Evolutionary conservation across 2,113 vertebrate genomes (phyloP), one percentile per base, ranked within the genome.

Genomic region (Percopsis transmontana): DNA sequence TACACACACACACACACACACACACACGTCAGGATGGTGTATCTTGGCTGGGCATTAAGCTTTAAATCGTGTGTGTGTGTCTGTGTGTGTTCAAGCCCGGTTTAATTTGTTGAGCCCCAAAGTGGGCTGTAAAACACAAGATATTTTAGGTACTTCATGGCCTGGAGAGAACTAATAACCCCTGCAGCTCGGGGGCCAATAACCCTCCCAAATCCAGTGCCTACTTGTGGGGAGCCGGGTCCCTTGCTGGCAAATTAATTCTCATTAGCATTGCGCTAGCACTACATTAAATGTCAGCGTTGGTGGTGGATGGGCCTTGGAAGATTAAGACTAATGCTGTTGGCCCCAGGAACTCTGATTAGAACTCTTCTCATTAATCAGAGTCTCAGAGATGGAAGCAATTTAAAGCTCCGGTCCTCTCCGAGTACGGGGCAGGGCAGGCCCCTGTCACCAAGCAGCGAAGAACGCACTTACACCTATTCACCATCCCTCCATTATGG

Each of bases 291-390:
- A 90, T 91, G 90, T 90, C 90, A 90, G 76, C 80, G 86, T 80
- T 81, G 59, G 80, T 81, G 86, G 83, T 75, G 85, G 83, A 90
- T 79, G 76, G 87, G 83, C 83, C 70, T 78, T 21, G 58, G 51
- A 83, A 90, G 90, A 91, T 91, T 89, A 91, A 91, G 90, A 91
- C 89, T 91, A 91, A 91, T 91, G 88, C 86, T 70, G 77, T 75
- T 89, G 88, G 89, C 90, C 88, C 82, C 86, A 88, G 87, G 88
- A 90, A 89, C 87, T 90, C 85, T 77, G 89, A 91, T 91, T 91
- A 91, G 85, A 91, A 89, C 81, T 86, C 77, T 84, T 88, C 88
- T 90, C 88, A 91, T 91, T 91, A 91, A 90, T 91, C 90, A 91
- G 86, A 83, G 80, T 83, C 84, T 59, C 63, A 44, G 87, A 82